These are phyloP conservation scores for Ornithoptera alexandrae DNA, from an alignment of 2,888 invertebrate genomes.

Conservation along the genomic window DNA sequence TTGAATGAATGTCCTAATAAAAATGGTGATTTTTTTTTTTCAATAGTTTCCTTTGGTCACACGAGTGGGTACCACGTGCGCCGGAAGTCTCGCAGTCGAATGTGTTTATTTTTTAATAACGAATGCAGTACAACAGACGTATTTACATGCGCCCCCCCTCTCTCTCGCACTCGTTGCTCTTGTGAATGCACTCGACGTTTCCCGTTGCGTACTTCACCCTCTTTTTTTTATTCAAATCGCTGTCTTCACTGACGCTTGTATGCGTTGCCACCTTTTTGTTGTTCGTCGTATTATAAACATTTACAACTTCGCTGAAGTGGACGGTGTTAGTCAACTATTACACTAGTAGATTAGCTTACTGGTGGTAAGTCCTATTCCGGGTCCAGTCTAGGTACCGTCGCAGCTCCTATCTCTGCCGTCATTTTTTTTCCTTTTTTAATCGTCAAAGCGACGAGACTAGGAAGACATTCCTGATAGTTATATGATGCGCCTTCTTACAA, in stretches of 20 bases:
- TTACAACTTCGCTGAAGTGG: not conserved
- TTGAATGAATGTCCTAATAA: too few relatives aligned
- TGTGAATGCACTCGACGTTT: slow-evolving; percentile 15
- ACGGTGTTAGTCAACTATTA: not conserved
- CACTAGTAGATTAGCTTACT: not conserved
- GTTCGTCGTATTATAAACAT: not conserved
- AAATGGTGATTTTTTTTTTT: not conserved
- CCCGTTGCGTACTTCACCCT: not conserved
- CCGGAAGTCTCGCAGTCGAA: slow-evolving; percentile 34
- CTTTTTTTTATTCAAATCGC: slow-evolving; percentile 1
- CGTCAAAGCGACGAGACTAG: too few relatives aligned
- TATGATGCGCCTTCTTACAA: too few relatives aligned
- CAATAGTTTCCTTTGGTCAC: not conserved
- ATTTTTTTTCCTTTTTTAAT: too few relatives aligned
- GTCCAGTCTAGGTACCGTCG: too few relatives aligned
- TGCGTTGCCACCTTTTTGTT: slow-evolving; percentile 2
- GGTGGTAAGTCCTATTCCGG: too few relatives aligned
- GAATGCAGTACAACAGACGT: slow-evolving; percentile 23
- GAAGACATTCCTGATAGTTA: too few relatives aligned
- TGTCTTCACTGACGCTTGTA: not conserved
- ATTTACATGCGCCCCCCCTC: slow-evolving; percentile 16
- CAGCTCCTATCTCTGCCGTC: too few relatives aligned
- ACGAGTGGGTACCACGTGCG: slow-evolving; percentile 33
- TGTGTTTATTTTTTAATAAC: slow-evolving; percentile 29
- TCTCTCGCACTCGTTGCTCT: slow-evolving; percentile 13